These are phyloP conservation scores for Phaenicophaeus curvirostris DNA, from an alignment of 2,797 vertebrate species.

Conservation along the genomic window DNA sequence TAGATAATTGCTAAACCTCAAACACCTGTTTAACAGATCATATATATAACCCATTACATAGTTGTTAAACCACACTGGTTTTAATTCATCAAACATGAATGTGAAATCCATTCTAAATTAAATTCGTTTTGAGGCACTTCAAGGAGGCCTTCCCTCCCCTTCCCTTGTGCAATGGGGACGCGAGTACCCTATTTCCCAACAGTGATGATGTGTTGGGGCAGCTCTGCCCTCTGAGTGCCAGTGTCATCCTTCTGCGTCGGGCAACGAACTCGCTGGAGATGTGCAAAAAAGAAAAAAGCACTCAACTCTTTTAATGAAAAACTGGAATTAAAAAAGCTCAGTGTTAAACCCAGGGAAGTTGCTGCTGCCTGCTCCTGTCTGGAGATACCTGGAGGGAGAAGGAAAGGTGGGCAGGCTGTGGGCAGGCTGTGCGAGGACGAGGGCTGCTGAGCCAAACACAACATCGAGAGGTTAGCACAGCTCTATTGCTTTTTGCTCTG, in stretches of 20 bases:
- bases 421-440: accelerated
- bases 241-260: neutral
- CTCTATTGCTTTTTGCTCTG: neutral
- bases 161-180: neutral
- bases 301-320: neutral
- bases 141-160: neutral
- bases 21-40: constrained; percentile 72
- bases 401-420: neutral
- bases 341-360: neutral
- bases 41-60: constrained; percentile 66
- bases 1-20: constrained; percentile 73
- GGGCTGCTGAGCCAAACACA: accelerated
- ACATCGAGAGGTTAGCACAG: accelerated
- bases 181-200: neutral
- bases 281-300: neutral
- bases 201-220: neutral
- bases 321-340: accelerated
- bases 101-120: constrained; percentile 57
- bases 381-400: neutral
- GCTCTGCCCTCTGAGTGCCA: neutral
- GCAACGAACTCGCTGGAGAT: accelerated
- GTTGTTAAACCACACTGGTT: constrained; percentile 66
- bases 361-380: neutral
- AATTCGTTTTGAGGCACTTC: constrained; percentile 42
- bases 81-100: constrained; percentile 42